A percentile compares a stretch with the other conserved stretches of the same genome.
Evolutionary conservation across 2,888 invertebrate species (phyloP).

Genomic region (Rhamnusium bicolor): DNA sequence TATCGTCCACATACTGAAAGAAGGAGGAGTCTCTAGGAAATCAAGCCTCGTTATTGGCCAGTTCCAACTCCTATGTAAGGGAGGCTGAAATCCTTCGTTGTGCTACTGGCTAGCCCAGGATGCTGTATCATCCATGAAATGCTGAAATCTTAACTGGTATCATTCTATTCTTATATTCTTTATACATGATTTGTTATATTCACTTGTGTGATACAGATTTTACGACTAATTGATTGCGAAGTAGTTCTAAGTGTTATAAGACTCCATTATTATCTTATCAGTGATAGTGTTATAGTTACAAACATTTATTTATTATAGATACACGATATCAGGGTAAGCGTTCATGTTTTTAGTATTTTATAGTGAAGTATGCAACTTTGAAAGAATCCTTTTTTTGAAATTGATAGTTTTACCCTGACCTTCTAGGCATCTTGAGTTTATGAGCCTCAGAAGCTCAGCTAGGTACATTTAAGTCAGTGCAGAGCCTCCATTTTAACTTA

Average conservation of each 20-base stretch:
- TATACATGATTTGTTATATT: slow-evolving; percentile 52
- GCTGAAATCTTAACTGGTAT: slow-evolving; percentile 50
- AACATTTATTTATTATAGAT: not conserved
- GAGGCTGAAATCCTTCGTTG: slow-evolving; percentile 23
- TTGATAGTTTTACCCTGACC: too few species aligned
- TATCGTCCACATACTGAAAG: slow-evolving; percentile 40
- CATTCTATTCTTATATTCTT: slow-evolving; percentile 54
- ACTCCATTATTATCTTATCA: not conserved
- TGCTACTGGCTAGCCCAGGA: slow-evolving; percentile 52
- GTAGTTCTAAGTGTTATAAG: slow-evolving; percentile 15
- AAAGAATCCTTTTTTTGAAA: too few species aligned
- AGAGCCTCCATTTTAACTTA: too few species aligned
- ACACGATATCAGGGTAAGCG: not conserved
- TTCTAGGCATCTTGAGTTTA: too few species aligned
- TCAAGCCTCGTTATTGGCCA: slow-evolving; percentile 46
- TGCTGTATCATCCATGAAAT: slow-evolving; percentile 55
- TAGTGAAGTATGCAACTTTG: too few species aligned
- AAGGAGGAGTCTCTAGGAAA: slow-evolving; percentile 44
- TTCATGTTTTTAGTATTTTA: not conserved
- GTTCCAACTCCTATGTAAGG: slow-evolving; percentile 40
- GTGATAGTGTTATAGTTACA: slow-evolving; percentile 28
- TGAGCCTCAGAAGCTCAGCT: too few species aligned
- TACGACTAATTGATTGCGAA: slow-evolving; percentile 29
- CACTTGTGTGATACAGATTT: slow-evolving; percentile 46
- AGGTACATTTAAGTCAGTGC: too few species aligned